Evolutionary conservation across 2,888 invertebrate species (phyloP).

Genomic region (Eupithecia exiguata): DNA sequence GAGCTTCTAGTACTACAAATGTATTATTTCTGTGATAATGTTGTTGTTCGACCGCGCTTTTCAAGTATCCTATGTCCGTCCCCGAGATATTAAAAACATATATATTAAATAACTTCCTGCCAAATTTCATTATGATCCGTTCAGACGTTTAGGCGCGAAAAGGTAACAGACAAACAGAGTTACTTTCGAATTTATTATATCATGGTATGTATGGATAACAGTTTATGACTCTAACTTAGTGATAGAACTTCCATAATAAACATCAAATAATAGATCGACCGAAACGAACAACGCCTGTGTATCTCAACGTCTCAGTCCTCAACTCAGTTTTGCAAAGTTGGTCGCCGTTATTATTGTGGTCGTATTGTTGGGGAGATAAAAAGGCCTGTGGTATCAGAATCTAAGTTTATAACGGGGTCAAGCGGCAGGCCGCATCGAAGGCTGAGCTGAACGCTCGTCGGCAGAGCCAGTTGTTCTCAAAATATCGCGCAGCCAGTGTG

Average conservation of each 20-base stretch:
- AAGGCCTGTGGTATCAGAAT: constrained; percentile 39
- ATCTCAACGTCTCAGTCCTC: neutral
- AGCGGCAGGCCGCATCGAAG: constrained; percentile 53
- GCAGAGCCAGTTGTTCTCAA: constrained; percentile 67
- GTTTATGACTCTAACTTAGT: neutral
- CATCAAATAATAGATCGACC: neutral
- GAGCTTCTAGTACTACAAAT: too few species aligned
- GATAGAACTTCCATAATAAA: neutral
- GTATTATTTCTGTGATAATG: too few species aligned
- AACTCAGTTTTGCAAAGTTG: constrained; percentile 14
- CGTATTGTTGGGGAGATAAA: constrained; percentile 33
- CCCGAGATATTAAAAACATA: too few species aligned
- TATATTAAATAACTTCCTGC: too few species aligned
- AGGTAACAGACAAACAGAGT: too few species aligned
- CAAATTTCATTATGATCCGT: too few species aligned
- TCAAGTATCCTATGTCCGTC: too few species aligned
- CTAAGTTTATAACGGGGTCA: constrained; percentile 59
- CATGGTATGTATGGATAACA: too few species aligned
- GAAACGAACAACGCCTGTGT: neutral
- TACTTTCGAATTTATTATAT: too few species aligned
- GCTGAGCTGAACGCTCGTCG: constrained; percentile 41
- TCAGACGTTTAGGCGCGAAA: too few species aligned
- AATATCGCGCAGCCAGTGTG: constrained; percentile 73
- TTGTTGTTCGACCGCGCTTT: too few species aligned
- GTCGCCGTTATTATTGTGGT: constrained; percentile 21